Conservation (phyloP, 2,888 invertebrate genomes). For the Noctua janthe region DNA sequence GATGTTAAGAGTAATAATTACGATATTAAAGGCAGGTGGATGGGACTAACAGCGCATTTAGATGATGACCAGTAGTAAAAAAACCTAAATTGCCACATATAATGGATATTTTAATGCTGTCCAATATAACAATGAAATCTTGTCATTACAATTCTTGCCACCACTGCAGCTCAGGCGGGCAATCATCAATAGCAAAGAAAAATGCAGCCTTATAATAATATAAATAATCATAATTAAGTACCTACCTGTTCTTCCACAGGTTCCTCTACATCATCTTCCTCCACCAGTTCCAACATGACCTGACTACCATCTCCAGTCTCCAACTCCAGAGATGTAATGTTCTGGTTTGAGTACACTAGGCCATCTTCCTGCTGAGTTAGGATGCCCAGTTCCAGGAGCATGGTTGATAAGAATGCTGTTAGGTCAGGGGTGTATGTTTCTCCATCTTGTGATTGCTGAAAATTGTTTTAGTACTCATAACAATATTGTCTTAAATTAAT, state of each 20-base stretch:
- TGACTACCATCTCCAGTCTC: constrained; percentile 77
- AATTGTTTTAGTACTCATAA: neutral
- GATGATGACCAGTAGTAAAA: neutral
- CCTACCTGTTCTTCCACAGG: constrained; percentile 16
- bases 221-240: neutral
- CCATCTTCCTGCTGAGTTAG: constrained; percentile 69
- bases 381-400: constrained; percentile 80
- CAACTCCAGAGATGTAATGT: constrained; percentile 73
- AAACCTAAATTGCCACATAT: neutral
- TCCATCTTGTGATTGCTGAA: constrained; percentile 49
- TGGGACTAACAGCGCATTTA: neutral
- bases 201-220: neutral
- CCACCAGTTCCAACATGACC: constrained; percentile 76
- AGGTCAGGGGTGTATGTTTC: constrained; percentile 68
- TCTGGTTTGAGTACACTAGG: constrained; percentile 68
- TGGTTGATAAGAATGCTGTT: constrained; percentile 75
- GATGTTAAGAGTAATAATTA: neutral
- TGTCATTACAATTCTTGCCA: no score
- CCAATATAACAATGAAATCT: neutral
- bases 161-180: neutral
- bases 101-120: neutral
- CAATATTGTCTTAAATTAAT: neutral
- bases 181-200: neutral
- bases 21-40: neutral
- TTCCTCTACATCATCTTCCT: constrained; percentile 74